A percentile compares a stretch with the other conserved stretches of the same genome.
phyloP scores from a whole-genome alignment of 1,140 invertebrate species.

The Drosophila pandora region DNA sequence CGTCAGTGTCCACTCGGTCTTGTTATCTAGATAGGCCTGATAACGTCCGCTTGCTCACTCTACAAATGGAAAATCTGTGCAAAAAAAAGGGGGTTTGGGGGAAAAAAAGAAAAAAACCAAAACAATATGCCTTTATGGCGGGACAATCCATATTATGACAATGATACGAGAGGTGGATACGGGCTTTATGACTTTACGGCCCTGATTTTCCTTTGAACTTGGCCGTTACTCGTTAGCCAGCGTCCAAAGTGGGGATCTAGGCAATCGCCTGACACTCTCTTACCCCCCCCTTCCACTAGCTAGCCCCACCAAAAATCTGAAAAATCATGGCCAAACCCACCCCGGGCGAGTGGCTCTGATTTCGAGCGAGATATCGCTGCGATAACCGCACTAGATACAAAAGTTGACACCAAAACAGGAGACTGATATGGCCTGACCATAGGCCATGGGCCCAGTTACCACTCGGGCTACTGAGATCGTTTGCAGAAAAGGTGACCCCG shows the following conservation, averaged over 20 bases:
- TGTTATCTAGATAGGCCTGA: slow-evolving; percentile 73
- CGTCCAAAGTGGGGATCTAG: not conserved
- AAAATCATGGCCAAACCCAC: slow-evolving; percentile 73
- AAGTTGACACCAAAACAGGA: slow-evolving; percentile 4
- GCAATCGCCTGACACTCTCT: too few species aligned
- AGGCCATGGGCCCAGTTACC: not conserved
- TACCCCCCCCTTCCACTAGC: too few species aligned
- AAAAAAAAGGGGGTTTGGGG: slow-evolving; percentile 34
- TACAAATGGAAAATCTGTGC: slow-evolving; percentile 65
- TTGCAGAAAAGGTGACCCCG: too few species aligned
- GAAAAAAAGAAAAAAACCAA: slow-evolving; percentile 26
- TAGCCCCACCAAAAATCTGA: slow-evolving; percentile 42
- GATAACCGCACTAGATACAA: slow-evolving; percentile 61
- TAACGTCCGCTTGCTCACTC: slow-evolving; percentile 47
- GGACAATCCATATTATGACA: slow-evolving; percentile 64
- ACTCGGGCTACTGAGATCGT: too few species aligned
- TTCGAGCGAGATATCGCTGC: slow-evolving; percentile 69
- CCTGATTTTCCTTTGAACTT: slow-evolving; percentile 72
- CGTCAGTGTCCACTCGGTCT: slow-evolving; percentile 68
- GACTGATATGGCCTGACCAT: slow-evolving; percentile 45
- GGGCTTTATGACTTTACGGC: slow-evolving; percentile 68
- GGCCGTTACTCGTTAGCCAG: slow-evolving; percentile 23
- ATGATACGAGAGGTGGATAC: slow-evolving; percentile 30
- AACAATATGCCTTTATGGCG: slow-evolving; percentile 46
- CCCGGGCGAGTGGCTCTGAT: slow-evolving; percentile 61